Percentiles rank a stretch among this genome's conserved stretches.
phyloP scores from a whole-genome alignment of 2,113 vertebrate genomes.

The Mesoclemmys tuberculata region DNA sequence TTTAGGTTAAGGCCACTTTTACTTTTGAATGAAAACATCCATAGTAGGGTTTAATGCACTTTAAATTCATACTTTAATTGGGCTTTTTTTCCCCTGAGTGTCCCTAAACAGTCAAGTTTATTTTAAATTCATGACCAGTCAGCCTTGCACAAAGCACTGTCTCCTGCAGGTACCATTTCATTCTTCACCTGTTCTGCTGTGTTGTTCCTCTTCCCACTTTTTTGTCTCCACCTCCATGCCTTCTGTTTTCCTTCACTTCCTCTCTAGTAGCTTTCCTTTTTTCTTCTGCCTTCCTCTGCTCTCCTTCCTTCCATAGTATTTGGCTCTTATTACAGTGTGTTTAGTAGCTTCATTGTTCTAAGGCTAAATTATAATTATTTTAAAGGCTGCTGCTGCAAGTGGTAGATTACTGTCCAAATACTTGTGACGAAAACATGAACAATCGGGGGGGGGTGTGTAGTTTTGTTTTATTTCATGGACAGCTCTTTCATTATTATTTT shows the following conservation, averaged over 20 bases:
- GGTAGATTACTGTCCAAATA: background rate
- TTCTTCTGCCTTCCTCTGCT: background rate
- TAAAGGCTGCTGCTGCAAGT: background rate
- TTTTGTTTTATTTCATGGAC: background rate
- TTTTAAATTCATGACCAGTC: background rate
- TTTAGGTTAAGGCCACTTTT: background rate
- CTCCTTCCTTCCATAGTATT: background rate
- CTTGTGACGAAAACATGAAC: background rate
- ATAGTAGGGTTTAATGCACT: background rate
- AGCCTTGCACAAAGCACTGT: background rate
- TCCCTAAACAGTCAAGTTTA: background rate
- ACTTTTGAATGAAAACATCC: background rate
- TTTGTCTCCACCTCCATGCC: background rate
- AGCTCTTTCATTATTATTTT: background rate
- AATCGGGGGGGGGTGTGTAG: background rate
- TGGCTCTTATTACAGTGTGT: background rate
- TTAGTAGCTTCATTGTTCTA: background rate
- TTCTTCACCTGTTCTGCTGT: accelerated
- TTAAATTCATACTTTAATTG: background rate
- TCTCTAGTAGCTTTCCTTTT: background rate
- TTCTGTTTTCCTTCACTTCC: background rate
- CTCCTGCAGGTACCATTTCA: background rate
- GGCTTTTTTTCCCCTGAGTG: background rate
- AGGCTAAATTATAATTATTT: background rate
- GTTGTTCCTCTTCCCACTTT: background rate